phyloP scores from a whole-genome alignment of 2,797 vertebrate genomes.

The Erpetoichthys calabaricus region DNA sequence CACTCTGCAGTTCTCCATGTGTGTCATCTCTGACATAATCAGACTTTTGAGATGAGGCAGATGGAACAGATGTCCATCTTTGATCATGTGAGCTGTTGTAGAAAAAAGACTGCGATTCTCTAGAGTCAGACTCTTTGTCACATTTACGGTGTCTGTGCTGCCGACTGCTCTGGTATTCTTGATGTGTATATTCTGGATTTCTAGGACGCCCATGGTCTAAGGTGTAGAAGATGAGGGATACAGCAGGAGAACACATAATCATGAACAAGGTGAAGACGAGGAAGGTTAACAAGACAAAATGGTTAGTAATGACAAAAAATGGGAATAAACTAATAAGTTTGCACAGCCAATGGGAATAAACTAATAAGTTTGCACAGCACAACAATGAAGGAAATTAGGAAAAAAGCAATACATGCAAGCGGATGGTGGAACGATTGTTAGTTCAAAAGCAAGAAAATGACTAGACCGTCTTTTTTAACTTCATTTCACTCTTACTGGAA shows the following conservation, averaged over 20 bases:
- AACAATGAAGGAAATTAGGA: too few relatives aligned
- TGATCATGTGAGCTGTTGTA: conserved; percentile 15
- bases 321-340: too few relatives aligned
- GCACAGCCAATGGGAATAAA: too few relatives aligned
- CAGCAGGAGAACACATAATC: conserved; percentile 46
- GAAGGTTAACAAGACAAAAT: too few relatives aligned
- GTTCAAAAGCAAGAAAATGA: too few relatives aligned
- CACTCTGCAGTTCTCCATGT: neutral
- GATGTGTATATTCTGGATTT: conserved; percentile 41
- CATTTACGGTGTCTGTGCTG: conserved; percentile 13
- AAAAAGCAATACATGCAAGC: too few relatives aligned
- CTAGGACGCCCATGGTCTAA: conserved; percentile 49
- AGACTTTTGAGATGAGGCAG: conserved; percentile 13
- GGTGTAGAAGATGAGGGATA: conserved; percentile 26
- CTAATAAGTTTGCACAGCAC: too few relatives aligned
- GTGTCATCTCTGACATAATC: conserved; percentile 6
- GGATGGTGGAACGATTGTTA: too few relatives aligned
- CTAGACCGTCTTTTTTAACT: too few relatives aligned
- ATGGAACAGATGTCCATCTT: conserved; percentile 18
- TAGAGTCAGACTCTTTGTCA: conserved; percentile 20
- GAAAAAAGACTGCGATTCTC: conserved; percentile 3
- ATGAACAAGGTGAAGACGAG: conserved; percentile 17
- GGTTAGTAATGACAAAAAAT: too few relatives aligned
- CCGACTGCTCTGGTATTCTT: conserved; percentile 21
- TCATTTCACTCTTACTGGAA: too few relatives aligned